phyloP scores from a whole-genome alignment of 2,888 invertebrate species.

The Stenichneumon culpator region DNA sequence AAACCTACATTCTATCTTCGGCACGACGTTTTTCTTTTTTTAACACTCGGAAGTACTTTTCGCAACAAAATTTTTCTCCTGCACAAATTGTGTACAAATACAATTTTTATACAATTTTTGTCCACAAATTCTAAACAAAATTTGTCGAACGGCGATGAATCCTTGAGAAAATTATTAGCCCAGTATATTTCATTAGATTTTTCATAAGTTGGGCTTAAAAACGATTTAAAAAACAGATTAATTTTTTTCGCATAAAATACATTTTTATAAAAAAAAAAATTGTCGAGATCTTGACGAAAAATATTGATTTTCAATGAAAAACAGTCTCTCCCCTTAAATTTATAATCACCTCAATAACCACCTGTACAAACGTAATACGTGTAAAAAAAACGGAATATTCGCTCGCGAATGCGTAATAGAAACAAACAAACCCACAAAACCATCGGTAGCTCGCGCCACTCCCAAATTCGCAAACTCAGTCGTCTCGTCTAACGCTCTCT shows the following conservation, averaged over 20 bases:
- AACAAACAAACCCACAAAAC: slow-evolving; percentile 6
- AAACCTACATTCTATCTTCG: slow-evolving; percentile 53
- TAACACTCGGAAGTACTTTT: neutral
- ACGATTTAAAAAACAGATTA: neutral
- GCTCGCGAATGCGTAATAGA: neutral
- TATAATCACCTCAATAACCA: neutral
- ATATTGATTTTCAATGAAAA: neutral
- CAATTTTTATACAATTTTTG: too few relatives aligned
- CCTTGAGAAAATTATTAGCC: neutral
- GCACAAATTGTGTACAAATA: neutral
- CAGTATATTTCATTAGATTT: neutral
- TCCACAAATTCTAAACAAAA: neutral
- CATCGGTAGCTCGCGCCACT: neutral
- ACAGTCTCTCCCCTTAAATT: neutral
- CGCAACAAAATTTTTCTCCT: neutral
- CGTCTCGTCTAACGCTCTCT: slow-evolving; percentile 52
- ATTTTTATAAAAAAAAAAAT: neutral
- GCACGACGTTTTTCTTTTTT: neutral
- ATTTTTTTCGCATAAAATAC: neutral
- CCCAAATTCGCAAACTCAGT: slow-evolving; percentile 18
- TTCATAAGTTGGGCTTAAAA: neutral
- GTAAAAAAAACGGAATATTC: neutral
- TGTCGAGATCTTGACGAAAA: neutral
- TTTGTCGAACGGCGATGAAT: neutral
- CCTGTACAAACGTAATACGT: neutral